Conservation (phyloP, 2,113 vertebrate genomes). For the Petaurus breviceps region DNA sequence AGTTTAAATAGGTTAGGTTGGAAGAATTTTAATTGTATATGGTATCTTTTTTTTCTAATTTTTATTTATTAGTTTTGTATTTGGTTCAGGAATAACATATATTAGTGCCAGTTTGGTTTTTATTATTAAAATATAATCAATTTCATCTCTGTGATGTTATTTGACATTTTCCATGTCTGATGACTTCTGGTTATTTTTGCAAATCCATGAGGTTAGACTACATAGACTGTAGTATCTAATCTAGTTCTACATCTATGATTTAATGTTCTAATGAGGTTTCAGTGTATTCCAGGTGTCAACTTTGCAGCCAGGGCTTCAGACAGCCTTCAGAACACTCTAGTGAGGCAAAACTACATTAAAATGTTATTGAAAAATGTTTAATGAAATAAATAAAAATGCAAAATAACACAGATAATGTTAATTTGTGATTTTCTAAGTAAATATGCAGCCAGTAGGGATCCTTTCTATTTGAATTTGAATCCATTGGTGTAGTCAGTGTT, state of each 20-base stretch:
- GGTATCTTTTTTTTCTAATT: not conserved
- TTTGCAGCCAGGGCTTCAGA: not conserved
- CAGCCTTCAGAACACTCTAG: not conserved
- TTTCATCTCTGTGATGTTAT: not conserved
- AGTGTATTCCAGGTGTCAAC: not conserved
- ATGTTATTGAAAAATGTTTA: not conserved
- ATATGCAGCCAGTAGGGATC: not conserved
- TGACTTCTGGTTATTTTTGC: not conserved
- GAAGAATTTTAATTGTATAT: not conserved
- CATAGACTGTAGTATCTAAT: not conserved
- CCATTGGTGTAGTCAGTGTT: not conserved
- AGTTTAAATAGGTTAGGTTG: not conserved
- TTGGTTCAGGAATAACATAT: not conserved
- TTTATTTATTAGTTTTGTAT: not conserved
- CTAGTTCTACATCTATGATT: not conserved
- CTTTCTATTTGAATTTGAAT: not conserved
- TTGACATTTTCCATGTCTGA: not conserved
- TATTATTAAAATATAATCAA: not conserved
- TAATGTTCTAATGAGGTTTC: not conserved
- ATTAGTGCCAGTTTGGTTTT: not conserved
- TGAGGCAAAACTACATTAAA: not conserved
- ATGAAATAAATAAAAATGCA: not conserved
- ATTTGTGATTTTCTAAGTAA: not conserved
- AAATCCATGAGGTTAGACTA: not conserved
- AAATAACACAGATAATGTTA: not conserved